Conservation (phyloP, 2,797 vertebrate species). For the Rhincodon typus region DNA sequence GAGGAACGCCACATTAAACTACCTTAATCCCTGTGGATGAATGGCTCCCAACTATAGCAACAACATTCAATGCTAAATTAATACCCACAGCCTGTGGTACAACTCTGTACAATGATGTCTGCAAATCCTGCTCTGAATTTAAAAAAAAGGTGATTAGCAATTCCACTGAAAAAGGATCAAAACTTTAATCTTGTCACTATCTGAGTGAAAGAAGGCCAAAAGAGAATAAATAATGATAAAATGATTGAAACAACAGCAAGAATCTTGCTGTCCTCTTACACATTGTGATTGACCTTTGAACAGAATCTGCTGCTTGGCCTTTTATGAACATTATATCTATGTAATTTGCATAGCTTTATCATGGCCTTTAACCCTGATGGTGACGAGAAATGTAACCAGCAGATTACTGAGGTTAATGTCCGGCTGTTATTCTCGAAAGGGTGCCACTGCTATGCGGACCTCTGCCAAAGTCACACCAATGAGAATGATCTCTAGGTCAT, state of each 20-base stretch:
- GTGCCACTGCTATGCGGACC: not conserved
- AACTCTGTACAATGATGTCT: not conserved
- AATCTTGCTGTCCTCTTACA: not conserved
- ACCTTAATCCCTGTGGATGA: not conserved
- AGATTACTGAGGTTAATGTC: constrained; percentile 20
- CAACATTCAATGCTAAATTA: not conserved
- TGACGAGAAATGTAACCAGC: constrained; percentile 23
- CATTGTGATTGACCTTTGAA: not conserved
- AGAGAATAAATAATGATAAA: too few relatives aligned
- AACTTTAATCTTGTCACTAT: not conserved
- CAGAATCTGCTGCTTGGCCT: not conserved
- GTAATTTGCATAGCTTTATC: not conserved
- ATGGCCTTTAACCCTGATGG: constrained; percentile 24
- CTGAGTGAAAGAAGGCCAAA: not conserved
- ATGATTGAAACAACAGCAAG: not conserved
- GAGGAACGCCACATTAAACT: not conserved
- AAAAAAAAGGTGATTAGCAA: not conserved
- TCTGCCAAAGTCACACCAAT: constrained; percentile 25
- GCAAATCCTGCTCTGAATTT: not conserved
- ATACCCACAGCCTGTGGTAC: not conserved
- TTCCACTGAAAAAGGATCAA: not conserved
- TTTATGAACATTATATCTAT: constrained; percentile 29
- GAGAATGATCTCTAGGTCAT: not conserved
- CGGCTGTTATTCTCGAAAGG: not conserved
- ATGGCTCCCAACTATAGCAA: not conserved